Evolutionary conservation across 2,113 vertebrate genomes (phyloP).

Genomic region (Marmota monax): DNA sequence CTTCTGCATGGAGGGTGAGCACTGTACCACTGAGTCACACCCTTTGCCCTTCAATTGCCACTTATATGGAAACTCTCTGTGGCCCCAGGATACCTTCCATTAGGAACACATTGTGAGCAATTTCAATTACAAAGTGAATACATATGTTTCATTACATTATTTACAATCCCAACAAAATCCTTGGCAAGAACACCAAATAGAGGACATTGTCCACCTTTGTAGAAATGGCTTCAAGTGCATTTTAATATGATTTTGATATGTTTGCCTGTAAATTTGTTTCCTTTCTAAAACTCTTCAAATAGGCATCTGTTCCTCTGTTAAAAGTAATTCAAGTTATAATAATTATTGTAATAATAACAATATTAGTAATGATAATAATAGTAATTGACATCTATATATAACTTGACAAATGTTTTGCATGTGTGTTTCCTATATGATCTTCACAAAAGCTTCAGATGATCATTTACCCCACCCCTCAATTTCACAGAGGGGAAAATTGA

Average conservation of each 20-base stretch:
- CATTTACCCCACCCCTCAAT: background rate
- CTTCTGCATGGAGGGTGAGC: background rate
- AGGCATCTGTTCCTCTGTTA: background rate
- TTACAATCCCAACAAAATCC: background rate
- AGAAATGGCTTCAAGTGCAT: background rate
- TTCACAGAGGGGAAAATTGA: conserved; percentile 34
- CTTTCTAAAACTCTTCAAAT: conserved; percentile 2
- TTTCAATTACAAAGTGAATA: background rate
- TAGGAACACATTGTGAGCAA: background rate
- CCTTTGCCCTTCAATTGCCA: background rate
- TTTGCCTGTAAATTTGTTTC: background rate
- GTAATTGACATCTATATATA: background rate
- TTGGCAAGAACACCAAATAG: background rate
- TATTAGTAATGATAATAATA: background rate
- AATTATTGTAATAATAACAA: background rate
- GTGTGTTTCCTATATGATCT: background rate
- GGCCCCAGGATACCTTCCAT: background rate
- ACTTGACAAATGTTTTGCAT: background rate
- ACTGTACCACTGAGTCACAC: background rate
- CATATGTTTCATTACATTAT: conserved; percentile 17
- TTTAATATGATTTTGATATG: conserved; percentile 36
- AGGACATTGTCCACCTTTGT: background rate
- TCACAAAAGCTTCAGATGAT: background rate
- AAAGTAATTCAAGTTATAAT: conserved; percentile 16
- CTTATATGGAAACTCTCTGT: background rate